phyloP scores from a whole-genome alignment of 1,140 invertebrate genomes.

The Papilio helenus region DNA sequence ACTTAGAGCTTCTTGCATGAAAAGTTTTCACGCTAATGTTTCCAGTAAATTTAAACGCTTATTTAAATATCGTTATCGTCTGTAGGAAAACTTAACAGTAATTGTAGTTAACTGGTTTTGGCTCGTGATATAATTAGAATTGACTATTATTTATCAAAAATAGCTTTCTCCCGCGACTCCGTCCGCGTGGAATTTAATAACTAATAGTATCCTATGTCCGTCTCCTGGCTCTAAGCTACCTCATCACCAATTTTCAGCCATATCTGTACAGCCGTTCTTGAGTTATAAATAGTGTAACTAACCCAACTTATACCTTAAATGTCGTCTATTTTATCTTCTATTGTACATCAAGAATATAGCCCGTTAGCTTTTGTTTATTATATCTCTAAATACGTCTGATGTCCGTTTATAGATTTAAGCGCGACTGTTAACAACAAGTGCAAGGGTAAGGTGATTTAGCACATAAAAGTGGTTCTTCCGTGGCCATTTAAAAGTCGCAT shows the following conservation, averaged over 20 bases:
- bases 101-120: neutral
- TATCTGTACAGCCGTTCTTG: too few species aligned
- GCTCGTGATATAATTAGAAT: too few species aligned
- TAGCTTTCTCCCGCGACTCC: too few species aligned
- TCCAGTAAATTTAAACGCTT: neutral
- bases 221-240: too few species aligned
- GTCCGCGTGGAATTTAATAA: too few species aligned
- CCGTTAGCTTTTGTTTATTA: neutral
- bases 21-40: slow-evolving; percentile 2
- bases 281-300: too few species aligned
- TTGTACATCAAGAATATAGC: too few species aligned
- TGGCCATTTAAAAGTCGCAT: slow-evolving; percentile 28
- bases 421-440: slow-evolving; percentile 10
- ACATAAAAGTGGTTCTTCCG: slow-evolving; percentile 22
- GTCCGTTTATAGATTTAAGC: neutral
- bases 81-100: neutral
- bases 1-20: slow-evolving; percentile 1
- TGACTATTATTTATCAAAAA: too few species aligned
- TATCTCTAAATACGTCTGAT: neutral
- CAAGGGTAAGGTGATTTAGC: slow-evolving; percentile 11
- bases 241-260: too few species aligned
- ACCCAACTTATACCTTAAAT: too few species aligned
- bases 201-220: too few species aligned
- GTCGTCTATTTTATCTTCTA: too few species aligned
- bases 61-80: neutral